Evolutionary conservation across 2,888 invertebrate genomes (phyloP).

Genomic region (Phortica okadai): DNA sequence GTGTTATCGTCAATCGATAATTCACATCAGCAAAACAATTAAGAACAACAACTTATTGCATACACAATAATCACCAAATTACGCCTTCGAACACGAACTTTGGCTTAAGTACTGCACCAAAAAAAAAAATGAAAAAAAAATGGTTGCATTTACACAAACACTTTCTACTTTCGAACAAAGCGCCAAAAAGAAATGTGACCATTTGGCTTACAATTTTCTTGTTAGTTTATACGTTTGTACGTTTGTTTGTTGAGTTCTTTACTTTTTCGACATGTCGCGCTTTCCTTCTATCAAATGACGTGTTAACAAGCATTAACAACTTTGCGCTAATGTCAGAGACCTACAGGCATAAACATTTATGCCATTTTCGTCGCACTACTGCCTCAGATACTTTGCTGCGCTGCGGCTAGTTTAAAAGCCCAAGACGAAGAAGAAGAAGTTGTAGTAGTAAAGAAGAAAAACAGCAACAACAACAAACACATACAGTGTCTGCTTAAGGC

Average conservation of each 20-base stretch:
- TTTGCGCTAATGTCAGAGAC: constrained; percentile 52
- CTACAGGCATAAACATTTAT: constrained; percentile 35
- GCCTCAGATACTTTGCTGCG: constrained; percentile 23
- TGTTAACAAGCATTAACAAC: constrained; percentile 50
- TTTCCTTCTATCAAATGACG: constrained; percentile 42
- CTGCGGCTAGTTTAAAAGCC: background rate
- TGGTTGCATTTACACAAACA: background rate
- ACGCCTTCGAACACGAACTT: background rate
- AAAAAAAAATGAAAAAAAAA: background rate
- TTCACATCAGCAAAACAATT: no score
- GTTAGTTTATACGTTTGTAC: background rate
- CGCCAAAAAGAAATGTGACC: background rate
- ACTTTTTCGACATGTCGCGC: background rate
- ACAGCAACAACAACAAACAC: constrained; percentile 22
- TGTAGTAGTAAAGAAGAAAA: background rate
- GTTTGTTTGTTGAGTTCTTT: background rate
- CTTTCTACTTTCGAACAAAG: background rate
- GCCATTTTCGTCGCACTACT: constrained; percentile 35
- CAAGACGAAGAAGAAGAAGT: background rate
- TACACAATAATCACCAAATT: background rate
- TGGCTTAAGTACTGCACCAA: constrained; percentile 16
- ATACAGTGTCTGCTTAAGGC: constrained; percentile 46
- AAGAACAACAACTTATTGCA: no score
- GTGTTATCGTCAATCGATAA: no score
- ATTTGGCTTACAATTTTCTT: constrained; percentile 5